These are phyloP conservation scores for Lepus timidus DNA, from an alignment of 2,113 vertebrate genomes.

Conservation along the genomic window DNA sequence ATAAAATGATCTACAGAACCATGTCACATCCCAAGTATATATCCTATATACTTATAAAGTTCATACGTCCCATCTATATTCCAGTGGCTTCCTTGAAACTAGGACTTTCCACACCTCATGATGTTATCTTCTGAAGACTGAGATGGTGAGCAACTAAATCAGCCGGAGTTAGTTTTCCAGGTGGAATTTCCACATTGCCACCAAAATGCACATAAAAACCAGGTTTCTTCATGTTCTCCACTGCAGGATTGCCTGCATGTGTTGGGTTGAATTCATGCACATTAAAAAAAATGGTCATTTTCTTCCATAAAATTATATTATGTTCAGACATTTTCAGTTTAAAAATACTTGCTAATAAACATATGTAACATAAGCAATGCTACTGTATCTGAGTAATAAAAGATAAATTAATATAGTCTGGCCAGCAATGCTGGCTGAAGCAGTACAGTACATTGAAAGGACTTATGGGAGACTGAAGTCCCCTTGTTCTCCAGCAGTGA, in stretches of 20 bases:
- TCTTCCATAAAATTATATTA: constrained; percentile 76
- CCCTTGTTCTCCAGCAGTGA: constrained; percentile 84
- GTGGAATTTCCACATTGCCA: constrained; percentile 54
- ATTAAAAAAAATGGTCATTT: constrained; percentile 75
- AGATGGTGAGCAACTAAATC: not conserved
- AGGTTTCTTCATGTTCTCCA: constrained; percentile 74
- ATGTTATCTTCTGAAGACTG: constrained; percentile 43
- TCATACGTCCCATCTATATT: constrained; percentile 42
- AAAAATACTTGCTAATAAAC: constrained; percentile 86
- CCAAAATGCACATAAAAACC: constrained; percentile 4
- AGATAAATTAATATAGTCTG: constrained; percentile 84
- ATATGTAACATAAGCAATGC: constrained; percentile 86
- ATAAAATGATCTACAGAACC: constrained; percentile 80
- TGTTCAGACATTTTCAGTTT: constrained; percentile 79
- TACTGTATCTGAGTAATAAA: constrained; percentile 84
- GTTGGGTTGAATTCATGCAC: constrained; percentile 75
- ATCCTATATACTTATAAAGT: constrained; percentile 62
- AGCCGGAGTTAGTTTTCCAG: constrained; percentile 37
- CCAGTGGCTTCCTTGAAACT: constrained; percentile 67
- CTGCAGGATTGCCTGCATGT: constrained; percentile 65
- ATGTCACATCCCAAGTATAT: constrained; percentile 78
- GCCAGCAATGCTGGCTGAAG: constrained; percentile 87
- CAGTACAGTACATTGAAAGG: constrained; percentile 80
- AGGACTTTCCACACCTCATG: not conserved
- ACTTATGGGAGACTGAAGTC: constrained; percentile 78